Conservation (phyloP, 2,797 vertebrate species). For the Anguilla pacifica region DNA sequence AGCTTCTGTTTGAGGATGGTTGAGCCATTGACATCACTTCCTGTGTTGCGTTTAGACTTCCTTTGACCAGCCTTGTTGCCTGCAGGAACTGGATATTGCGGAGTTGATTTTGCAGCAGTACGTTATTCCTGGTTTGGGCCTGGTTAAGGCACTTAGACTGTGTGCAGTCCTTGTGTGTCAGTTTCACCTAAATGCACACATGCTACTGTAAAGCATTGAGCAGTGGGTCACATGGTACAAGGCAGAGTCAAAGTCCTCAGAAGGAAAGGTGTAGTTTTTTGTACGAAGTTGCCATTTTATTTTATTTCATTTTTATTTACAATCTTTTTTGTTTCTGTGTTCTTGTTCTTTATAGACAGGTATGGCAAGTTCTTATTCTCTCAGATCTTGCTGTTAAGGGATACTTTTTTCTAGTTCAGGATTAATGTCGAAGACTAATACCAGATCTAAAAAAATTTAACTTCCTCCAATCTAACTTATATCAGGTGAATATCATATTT, state of each 20-base stretch:
- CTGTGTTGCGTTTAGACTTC: neutral
- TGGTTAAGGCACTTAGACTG: neutral
- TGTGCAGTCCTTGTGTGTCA: neutral
- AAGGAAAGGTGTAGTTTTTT: constrained; percentile 10
- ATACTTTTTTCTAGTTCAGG: constrained; percentile 17
- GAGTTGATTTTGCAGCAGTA: neutral
- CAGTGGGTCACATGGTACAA: constrained; percentile 9
- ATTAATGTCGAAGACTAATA: constrained; percentile 25
- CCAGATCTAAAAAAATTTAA: constrained; percentile 49
- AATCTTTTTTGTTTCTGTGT: constrained; percentile 36
- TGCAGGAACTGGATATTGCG: neutral
- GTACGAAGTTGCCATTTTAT: constrained; percentile 27
- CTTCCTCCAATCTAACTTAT: constrained; percentile 62
- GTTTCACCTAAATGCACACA: neutral
- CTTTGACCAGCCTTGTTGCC: neutral
- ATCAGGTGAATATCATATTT: constrained; percentile 67
- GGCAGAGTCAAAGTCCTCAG: constrained; percentile 32
- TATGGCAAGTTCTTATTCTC: constrained; percentile 20
- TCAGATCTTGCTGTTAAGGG: constrained; percentile 16
- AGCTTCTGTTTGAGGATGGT: neutral
- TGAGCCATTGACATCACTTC: neutral
- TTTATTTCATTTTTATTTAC: constrained; percentile 41
- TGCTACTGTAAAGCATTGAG: constrained; percentile 40
- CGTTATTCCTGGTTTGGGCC: neutral
- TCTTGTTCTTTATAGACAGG: constrained; percentile 49